Conservation (phyloP, 53 echinoderm and acorn worm species). For the Paracentrotus lividus region DNA sequence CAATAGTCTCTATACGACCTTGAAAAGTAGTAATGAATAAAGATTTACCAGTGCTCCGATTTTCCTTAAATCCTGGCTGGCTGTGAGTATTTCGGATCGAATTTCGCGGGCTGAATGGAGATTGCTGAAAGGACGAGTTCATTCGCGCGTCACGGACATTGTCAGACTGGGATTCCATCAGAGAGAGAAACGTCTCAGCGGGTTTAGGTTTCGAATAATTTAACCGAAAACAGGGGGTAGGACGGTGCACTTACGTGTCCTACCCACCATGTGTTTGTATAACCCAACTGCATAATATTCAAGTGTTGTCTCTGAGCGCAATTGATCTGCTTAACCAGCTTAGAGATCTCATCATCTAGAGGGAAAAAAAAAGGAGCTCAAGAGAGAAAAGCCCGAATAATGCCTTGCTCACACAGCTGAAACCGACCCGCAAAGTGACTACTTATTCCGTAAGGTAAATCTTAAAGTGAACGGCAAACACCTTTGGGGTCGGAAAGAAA, state of each 20-base stretch:
- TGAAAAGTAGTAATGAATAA: too few relatives aligned
- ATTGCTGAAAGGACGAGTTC: neutral
- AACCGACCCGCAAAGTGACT: too few relatives aligned
- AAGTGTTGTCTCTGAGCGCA: neutral
- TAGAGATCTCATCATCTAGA: neutral
- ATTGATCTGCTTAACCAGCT: neutral
- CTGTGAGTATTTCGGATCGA: constrained; percentile 6
- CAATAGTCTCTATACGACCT: too few relatives aligned
- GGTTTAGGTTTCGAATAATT: constrained; percentile 38
- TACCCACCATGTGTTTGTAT: neutral
- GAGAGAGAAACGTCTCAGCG: neutral
- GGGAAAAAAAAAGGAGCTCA: neutral
- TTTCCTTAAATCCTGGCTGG: neutral
- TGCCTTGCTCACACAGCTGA: too few relatives aligned
- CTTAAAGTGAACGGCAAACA: too few relatives aligned
- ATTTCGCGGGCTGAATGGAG: neutral
- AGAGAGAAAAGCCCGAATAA: too few relatives aligned
- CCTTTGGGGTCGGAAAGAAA: too few relatives aligned
- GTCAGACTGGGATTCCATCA: neutral
- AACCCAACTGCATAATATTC: neutral
- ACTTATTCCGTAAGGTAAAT: too few relatives aligned
- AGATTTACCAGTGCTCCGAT: neutral
- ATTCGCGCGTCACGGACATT: neutral
- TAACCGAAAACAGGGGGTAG: neutral
- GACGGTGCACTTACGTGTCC: neutral